phyloP scores from a whole-genome alignment of 2,797 vertebrate genomes.

The Tokudaia tokunoshimensis region DNA sequence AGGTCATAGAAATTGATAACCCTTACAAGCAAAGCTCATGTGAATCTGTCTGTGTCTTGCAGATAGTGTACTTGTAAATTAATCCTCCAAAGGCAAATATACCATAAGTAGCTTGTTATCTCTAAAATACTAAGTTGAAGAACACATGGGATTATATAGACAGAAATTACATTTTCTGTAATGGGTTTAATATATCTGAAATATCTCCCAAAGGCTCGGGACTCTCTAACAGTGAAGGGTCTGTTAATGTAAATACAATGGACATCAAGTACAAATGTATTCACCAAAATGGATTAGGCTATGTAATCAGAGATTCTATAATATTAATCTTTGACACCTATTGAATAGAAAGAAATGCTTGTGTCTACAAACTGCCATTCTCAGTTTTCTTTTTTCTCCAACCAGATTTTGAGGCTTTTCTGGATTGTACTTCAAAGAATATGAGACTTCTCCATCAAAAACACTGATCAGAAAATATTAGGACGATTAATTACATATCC shows the following conservation, averaged over 20 bases:
- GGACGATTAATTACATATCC: constrained; percentile 94
- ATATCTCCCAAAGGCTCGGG: constrained; percentile 88
- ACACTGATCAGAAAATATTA: constrained; percentile 90
- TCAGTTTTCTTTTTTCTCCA: constrained; percentile 84
- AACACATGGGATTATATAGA: constrained; percentile 96
- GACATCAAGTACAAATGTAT: constrained; percentile 91
- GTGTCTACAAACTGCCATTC: constrained; percentile 87
- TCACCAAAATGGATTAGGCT: constrained; percentile 92
- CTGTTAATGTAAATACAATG: constrained; percentile 89
- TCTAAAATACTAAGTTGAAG: constrained; percentile 95
- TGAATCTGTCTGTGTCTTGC: constrained; percentile 89
- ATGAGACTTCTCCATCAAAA: constrained; percentile 89
- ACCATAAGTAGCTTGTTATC: constrained; percentile 94
- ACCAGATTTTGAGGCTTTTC: constrained; percentile 88
- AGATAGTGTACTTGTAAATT: constrained; percentile 94
- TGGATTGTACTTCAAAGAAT: constrained; percentile 92
- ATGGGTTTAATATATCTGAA: constrained; percentile 95
- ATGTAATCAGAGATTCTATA: constrained; percentile 91
- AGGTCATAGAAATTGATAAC: constrained; percentile 97
- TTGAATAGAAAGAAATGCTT: constrained; percentile 87
- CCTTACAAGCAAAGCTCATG: constrained; percentile 93
- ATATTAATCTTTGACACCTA: constrained; percentile 92
- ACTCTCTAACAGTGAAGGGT: constrained; percentile 86
- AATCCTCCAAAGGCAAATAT: constrained; percentile 96
- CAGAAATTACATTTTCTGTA: constrained; percentile 96